Conservation (phyloP, 2,888 invertebrate species). For the Dromius quadrimaculatus region DNA sequence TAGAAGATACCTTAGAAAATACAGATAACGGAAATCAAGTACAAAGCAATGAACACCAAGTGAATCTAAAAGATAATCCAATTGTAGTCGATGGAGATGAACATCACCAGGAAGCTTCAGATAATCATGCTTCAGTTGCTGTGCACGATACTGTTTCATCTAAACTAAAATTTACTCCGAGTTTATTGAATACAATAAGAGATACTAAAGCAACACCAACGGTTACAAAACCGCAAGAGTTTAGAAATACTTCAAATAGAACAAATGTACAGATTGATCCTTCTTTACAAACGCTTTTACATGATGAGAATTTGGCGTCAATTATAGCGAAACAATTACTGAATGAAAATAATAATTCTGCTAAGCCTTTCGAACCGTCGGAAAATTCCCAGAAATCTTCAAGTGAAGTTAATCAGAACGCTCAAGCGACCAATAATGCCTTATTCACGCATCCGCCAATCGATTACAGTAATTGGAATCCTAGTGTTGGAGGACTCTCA, state of each 20-base stretch:
- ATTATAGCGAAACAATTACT: slow-evolving; percentile 40
- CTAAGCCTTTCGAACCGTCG: slow-evolving; percentile 40
- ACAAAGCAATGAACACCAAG: slow-evolving; percentile 28
- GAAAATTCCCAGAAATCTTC: slow-evolving; percentile 20
- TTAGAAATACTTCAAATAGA: slow-evolving; percentile 43
- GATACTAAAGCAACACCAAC: slow-evolving; percentile 23
- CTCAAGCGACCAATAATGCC: slow-evolving; percentile 38
- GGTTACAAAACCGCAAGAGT: slow-evolving; percentile 25
- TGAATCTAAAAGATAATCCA: slow-evolving; percentile 63
- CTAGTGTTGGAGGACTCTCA: slow-evolving; percentile 54
- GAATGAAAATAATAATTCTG: slow-evolving; percentile 53
- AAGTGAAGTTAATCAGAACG: slow-evolving; percentile 36
- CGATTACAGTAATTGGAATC: slow-evolving; percentile 60
- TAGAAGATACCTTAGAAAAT: slow-evolving; percentile 56
- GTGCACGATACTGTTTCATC: slow-evolving; percentile 41
- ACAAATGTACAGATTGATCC: slow-evolving; percentile 46
- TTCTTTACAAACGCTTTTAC: slow-evolving; percentile 42
- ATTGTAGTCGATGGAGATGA: slow-evolving; percentile 62
- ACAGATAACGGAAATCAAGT: slow-evolving; percentile 55
- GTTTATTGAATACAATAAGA: slow-evolving; percentile 57
- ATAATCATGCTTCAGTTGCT: slow-evolving; percentile 69
- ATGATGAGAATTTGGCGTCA: slow-evolving; percentile 20
- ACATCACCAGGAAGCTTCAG: slow-evolving; percentile 64
- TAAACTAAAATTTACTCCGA: slow-evolving; percentile 55
- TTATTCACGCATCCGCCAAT: slow-evolving; percentile 59